Evolutionary conservation across 2,113 vertebrate genomes (phyloP).

Genomic region (Catagonus wagneri): DNA sequence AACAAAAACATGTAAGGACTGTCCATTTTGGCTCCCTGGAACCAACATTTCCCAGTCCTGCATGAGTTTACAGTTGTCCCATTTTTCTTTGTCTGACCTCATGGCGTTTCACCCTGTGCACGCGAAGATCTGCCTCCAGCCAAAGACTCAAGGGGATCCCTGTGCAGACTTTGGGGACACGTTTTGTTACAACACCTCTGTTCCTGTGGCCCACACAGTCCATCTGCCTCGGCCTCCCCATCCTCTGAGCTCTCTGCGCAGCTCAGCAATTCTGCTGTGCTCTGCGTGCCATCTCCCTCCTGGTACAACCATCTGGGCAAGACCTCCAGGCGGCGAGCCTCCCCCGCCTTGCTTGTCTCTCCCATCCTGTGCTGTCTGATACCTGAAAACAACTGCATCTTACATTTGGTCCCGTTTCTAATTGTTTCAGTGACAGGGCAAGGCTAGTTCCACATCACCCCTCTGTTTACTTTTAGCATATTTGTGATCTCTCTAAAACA

Average conservation of each 20-base stretch:
- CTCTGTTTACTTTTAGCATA: too few species aligned
- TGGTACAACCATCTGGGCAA: neutral
- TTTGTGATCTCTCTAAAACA: neutral
- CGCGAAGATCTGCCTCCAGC: neutral
- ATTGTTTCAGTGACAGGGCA: neutral
- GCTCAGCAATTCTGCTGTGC: rapidly evolving
- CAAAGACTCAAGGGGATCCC: neutral
- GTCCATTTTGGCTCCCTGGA: neutral
- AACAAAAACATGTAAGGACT: neutral
- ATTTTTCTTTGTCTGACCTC: neutral
- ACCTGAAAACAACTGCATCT: neutral
- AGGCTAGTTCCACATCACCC: too few species aligned
- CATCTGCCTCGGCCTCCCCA: too few species aligned
- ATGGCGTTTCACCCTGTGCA: neutral
- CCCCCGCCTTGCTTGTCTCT: neutral
- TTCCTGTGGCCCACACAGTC: rapidly evolving
- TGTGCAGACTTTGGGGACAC: neutral
- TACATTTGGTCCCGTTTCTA: neutral
- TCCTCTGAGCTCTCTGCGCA: neutral
- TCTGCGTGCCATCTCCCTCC: rapidly evolving
- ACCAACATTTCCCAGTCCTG: neutral
- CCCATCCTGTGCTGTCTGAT: neutral
- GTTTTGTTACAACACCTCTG: rapidly evolving
- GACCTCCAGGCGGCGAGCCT: neutral
- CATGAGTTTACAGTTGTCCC: neutral